Evolutionary conservation across 2,888 invertebrate species (phyloP).

Genomic region (Marasmarcha lunaedactyla): DNA sequence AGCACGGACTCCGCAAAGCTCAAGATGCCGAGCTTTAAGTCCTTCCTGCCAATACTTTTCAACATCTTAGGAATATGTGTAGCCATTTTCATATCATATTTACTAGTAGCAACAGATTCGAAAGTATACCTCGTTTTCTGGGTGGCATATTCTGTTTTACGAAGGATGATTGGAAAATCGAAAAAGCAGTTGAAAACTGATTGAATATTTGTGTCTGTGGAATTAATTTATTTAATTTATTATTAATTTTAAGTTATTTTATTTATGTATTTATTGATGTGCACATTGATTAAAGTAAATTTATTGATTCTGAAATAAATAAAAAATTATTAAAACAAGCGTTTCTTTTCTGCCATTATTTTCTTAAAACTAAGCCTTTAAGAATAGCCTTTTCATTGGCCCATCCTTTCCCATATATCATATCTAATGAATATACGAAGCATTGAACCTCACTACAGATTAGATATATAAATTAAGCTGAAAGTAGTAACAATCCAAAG

Average conservation of each 20-base stretch:
- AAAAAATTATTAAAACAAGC: not conserved
- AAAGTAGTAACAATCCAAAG: no score
- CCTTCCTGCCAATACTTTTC: slow-evolving; percentile 24
- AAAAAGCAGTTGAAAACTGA: slow-evolving; percentile 27
- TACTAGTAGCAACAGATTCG: slow-evolving; percentile 46
- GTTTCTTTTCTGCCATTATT: no score
- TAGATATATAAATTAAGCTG: no score
- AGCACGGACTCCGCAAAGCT: slow-evolving; percentile 22
- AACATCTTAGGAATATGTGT: slow-evolving; percentile 40
- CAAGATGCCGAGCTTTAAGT: slow-evolving; percentile 2
- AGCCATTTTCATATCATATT: slow-evolving; percentile 42
- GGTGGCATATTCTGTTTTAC: slow-evolving; percentile 45
- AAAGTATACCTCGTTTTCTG: slow-evolving; percentile 51
- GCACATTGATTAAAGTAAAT: no score
- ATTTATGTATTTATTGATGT: no score
- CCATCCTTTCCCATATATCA: no score
- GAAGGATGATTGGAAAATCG: slow-evolving; percentile 30
- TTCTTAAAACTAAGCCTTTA: no score
- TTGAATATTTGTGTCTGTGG: slow-evolving; percentile 12
- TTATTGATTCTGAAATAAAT: slow-evolving; percentile 2
- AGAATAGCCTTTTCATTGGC: no score
- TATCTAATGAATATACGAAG: no score
- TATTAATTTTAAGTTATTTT: no score
- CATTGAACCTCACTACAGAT: no score
- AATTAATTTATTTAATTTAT: no score